phyloP scores from a whole-genome alignment of 1,140 invertebrate genomes.

The Heterodera schachtii region DNA sequence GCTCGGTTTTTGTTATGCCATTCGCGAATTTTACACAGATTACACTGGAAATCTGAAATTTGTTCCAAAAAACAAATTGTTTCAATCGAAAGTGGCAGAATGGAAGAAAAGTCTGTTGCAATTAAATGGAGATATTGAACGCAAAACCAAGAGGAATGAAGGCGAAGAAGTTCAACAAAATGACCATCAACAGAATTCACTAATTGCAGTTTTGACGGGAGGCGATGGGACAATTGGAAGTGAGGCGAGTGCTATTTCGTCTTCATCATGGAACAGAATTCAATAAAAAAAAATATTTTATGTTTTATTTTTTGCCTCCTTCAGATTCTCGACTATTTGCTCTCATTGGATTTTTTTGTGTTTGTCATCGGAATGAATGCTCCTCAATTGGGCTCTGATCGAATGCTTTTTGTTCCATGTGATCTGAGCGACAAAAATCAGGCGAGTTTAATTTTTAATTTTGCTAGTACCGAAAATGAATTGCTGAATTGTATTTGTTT shows the following conservation, averaged over 20 bases:
- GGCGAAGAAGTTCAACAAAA: not conserved
- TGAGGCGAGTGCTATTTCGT: not conserved
- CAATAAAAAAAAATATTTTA: too few species aligned
- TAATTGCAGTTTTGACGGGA: constrained; percentile 31
- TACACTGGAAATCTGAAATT: constrained; percentile 1
- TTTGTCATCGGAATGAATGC: constrained; percentile 21
- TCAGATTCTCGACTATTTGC: constrained; percentile 23
- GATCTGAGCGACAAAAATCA: constrained; percentile 23
- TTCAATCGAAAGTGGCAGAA: not conserved
- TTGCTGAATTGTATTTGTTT: too few species aligned
- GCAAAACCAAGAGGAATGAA: not conserved
- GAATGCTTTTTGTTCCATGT: constrained; percentile 24
- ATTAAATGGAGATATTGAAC: not conserved
- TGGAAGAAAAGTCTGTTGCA: not conserved
- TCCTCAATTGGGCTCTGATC: not conserved
- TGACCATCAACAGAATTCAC: not conserved
- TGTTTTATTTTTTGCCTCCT: not conserved
- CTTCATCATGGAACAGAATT: too few species aligned
- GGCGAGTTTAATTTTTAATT: not conserved
- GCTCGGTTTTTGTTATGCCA: constrained; percentile 3
- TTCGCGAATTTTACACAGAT: constrained; percentile 21
- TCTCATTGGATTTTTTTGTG: constrained; percentile 21
- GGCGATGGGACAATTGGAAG: constrained; percentile 35
- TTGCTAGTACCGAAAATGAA: not conserved
- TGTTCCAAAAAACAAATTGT: not conserved